Base-by-base conservation (phyloP, 1,140 invertebrate species). In the Brachionus rubens region DNA sequence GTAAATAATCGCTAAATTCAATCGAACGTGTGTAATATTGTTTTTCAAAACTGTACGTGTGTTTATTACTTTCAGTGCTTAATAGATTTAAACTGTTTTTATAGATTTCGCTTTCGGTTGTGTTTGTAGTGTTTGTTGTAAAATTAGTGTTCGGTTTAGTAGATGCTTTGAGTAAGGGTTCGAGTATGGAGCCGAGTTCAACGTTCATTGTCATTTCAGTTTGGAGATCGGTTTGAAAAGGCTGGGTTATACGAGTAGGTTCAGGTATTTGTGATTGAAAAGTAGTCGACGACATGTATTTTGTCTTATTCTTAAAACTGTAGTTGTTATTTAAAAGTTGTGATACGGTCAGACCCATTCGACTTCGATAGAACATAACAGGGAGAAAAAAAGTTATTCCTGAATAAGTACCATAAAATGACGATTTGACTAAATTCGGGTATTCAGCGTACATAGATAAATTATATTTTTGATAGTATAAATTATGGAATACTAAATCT, bases 41-140 rank as follows among this genome's bases (percentile, higher is more conserved):
- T 52, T 72, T 72, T 24, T 72, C 68, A 50, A 72, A 72, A 46
- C 68, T 72, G 36, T 50, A 72, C 10, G 68, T 72, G 26, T 72
- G 68, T 10, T 50, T 72, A 33, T 72, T 72, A 21, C 0, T 21
- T 14, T 72, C 68, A 12, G 68, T 72, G 30, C 68, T 48, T 3
- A 72, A n/a, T 26, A 72, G 30, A 26, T 72, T 54, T 30, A 72
- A 33, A 50, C 68, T 72, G 10, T 3, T 28, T n/a, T 28, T 30
- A 40, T 19, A 72, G 3, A 50, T 21, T 12, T 50, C 68, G 28
- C 4, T 52, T 21, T 33, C 9, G n/a, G 36, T 72, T 14, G 19
- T 30, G 10, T 50, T 48, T 10, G 26, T 2, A 14, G 26, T 14
- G 19, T 72, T 54, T 7, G 12, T 54, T n/a, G 9, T 2, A 19